A percentile compares a stretch with the other conserved stretches of the same genome.
phyloP scores from a whole-genome alignment of 2,888 invertebrate species.

The Sarcophaga subvicina region DNA sequence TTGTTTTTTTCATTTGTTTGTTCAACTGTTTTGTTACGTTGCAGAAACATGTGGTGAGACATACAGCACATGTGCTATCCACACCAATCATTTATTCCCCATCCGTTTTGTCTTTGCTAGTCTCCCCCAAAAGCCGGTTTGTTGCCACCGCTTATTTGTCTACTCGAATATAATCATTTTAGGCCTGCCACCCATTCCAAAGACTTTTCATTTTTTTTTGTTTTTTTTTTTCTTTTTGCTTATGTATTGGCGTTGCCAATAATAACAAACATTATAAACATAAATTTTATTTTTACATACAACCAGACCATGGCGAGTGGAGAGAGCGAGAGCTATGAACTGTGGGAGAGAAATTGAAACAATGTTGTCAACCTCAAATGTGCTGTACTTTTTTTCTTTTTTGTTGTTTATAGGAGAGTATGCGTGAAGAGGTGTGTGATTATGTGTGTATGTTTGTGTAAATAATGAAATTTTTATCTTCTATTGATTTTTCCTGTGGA shows the following conservation, averaged over 20 bases:
- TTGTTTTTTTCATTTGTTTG: not conserved
- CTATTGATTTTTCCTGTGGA: constrained; percentile 59
- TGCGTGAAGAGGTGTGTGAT: constrained; percentile 1
- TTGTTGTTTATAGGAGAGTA: not conserved
- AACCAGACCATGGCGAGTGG: constrained; percentile 11
- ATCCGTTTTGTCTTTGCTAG: constrained; percentile 30
- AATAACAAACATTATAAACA: constrained; percentile 56
- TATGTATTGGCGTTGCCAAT: constrained; percentile 36
- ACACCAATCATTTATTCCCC: constrained; percentile 26
- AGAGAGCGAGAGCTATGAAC: not conserved
- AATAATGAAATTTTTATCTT: constrained; percentile 58
- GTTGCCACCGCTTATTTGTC: constrained; percentile 32
- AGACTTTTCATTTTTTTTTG: not conserved
- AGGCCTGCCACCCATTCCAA: constrained; percentile 24
- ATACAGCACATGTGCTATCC: constrained; percentile 62
- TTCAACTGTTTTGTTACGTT: constrained; percentile 23
- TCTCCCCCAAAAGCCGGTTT: constrained; percentile 7
- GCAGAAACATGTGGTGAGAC: constrained; percentile 61
- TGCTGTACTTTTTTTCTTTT: not conserved
- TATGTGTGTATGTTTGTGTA: not conserved
- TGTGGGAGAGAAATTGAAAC: constrained; percentile 10
- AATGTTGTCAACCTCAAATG: constrained; percentile 50
- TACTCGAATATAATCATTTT: constrained; percentile 13
- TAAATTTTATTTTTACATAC: constrained; percentile 42
- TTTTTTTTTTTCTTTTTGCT: not conserved